Conservation (phyloP, 1,140 invertebrate species). For the Kradibia gibbosae region DNA sequence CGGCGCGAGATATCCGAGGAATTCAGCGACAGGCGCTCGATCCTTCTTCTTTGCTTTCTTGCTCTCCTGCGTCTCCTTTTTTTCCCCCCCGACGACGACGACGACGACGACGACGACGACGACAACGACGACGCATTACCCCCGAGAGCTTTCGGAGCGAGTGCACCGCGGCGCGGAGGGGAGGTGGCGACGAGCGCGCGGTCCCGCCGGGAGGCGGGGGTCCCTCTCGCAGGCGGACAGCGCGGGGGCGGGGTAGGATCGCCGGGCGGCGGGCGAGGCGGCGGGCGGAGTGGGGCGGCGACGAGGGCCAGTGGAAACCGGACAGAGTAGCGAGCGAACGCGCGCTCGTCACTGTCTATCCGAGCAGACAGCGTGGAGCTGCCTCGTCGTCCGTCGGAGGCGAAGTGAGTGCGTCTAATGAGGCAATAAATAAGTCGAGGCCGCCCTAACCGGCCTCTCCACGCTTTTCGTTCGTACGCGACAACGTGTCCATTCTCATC, state of each 20-base stretch:
- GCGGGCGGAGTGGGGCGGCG: constrained; percentile 44
- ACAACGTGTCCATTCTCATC: constrained; percentile 64
- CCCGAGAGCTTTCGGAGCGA: constrained; percentile 21
- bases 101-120: constrained; percentile 42
- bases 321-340: constrained; percentile 27
- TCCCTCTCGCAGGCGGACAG: background rate
- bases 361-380: constrained; percentile 73
- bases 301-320: background rate
- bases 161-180: background rate
- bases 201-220: background rate
- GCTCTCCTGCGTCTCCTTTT: constrained; percentile 33
- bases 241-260: background rate
- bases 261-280: background rate
- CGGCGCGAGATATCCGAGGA: constrained; percentile 62
- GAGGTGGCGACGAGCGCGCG: background rate
- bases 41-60: constrained; percentile 54
- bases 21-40: constrained; percentile 57
- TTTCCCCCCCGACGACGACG: constrained; percentile 44
- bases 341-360: constrained; percentile 72
- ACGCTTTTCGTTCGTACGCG: constrained; percentile 66
- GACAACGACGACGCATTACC: constrained; percentile 17
- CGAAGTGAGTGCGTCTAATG: constrained; percentile 73
- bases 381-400: constrained; percentile 37
- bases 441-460: constrained; percentile 69
- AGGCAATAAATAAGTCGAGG: constrained; percentile 74